phyloP scores from a whole-genome alignment of 2,888 invertebrate species.

The Tribolium freemani region DNA sequence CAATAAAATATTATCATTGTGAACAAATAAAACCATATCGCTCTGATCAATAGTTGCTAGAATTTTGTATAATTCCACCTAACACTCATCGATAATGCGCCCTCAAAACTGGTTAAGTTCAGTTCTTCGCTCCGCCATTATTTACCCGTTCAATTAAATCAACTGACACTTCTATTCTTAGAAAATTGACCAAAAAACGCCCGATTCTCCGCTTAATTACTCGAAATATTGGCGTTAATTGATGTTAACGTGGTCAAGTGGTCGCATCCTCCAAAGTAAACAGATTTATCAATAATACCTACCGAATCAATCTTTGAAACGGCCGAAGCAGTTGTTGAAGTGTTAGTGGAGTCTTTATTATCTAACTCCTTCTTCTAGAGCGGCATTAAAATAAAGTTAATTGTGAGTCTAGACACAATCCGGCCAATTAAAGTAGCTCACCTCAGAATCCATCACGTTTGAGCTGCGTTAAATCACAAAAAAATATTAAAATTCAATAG shows the following conservation, averaged over 20 bases:
- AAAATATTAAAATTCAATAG: neutral
- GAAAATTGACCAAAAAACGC: neutral
- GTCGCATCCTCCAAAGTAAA: conserved; percentile 25
- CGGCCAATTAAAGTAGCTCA: conserved; percentile 42
- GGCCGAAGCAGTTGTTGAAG: conserved; percentile 48
- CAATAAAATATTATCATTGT: neutral
- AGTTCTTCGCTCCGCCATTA: neutral
- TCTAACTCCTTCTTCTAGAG: conserved; percentile 53
- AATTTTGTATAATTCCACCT: neutral
- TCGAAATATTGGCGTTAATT: neutral
- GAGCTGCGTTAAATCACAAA: conserved; percentile 32
- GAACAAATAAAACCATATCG: neutral
- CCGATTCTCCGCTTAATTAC: neutral
- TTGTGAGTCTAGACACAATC: neutral
- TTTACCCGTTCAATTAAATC: conserved; percentile 7
- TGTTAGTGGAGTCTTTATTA: conserved; percentile 50
- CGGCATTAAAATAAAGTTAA: conserved; percentile 1
- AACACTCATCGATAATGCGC: neutral
- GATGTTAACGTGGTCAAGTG: conserved; percentile 2
- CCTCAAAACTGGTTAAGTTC: conserved; percentile 21
- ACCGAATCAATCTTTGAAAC: conserved; percentile 49
- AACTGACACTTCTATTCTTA: conserved; percentile 11
- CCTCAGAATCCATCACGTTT: conserved; percentile 52
- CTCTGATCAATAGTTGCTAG: neutral
- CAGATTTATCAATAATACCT: conserved; percentile 39